Conservation (phyloP, 2,797 vertebrate genomes). For the Gallinago solitaria region DNA sequence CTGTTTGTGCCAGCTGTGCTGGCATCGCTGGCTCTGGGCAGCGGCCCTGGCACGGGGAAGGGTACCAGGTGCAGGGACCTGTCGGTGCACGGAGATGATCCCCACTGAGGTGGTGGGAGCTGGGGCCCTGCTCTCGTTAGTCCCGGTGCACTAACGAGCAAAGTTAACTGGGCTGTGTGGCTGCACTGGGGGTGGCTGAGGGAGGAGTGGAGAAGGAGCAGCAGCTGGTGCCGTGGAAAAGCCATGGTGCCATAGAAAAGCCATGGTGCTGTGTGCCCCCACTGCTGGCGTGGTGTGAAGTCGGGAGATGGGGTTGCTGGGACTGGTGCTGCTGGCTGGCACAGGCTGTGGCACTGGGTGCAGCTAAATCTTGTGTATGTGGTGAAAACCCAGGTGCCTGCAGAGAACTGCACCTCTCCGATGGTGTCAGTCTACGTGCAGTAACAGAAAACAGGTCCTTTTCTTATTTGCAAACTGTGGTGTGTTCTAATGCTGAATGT, state of each 20-base stretch:
- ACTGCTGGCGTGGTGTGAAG: fast-evolving
- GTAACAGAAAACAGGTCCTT: background rate
- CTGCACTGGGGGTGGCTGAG: fast-evolving
- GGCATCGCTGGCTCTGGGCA: fast-evolving
- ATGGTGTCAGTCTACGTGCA: fast-evolving
- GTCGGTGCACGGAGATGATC: fast-evolving
- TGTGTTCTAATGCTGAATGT: background rate
- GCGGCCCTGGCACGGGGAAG: background rate
- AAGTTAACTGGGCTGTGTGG: fast-evolving
- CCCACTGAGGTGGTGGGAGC: fast-evolving
- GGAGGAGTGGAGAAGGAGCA: fast-evolving
- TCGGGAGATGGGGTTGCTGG: fast-evolving
- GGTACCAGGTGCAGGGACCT: fast-evolving
- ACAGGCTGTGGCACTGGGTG: fast-evolving
- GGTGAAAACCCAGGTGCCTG: background rate
- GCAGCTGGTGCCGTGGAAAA: fast-evolving
- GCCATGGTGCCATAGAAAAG: fast-evolving
- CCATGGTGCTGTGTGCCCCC: fast-evolving
- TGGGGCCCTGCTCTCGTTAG: fast-evolving
- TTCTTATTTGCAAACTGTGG: background rate
- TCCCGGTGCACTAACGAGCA: fast-evolving
- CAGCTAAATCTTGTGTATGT: fast-evolving
- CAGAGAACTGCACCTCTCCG: background rate
- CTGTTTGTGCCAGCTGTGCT: background rate
- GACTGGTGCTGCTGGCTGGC: fast-evolving